Evolutionary conservation across 1,140 invertebrate genomes (phyloP), one percentile per base, ranked within the genome.

Genomic region (Lucilia cuprina): DNA sequence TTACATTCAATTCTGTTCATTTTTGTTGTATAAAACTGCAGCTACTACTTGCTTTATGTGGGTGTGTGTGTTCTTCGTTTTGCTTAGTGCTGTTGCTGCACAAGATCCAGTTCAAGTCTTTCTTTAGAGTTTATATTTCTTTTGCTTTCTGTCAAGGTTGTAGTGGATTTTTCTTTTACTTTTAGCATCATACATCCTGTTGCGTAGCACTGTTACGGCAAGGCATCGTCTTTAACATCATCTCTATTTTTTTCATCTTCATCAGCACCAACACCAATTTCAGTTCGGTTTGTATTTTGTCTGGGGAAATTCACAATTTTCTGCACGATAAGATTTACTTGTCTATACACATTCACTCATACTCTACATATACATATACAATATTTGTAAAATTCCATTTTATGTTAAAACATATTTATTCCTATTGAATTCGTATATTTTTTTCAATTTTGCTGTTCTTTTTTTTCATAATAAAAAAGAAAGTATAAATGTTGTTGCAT

Each of bases 281-380:
- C 34, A 9, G 49, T 65, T 41, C 78, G 34, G 55, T 19, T 82
- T 5, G 60, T 74, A 74, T 82, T 78, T 78, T 82, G 83, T 82
- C 78, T 84, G 78, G 83, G 83, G 83, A 82, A 84, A 84, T 84
- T 82, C 83, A 82, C 65, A 78, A 84, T 74, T 84, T 84, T 84
- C 41, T 82, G 78, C 83, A 84, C 78, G 83, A 78, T 74, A 84
- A 84, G 83, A 84, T 84, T 84, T 84, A 74, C 83, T 82, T 84
- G 78, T 74, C 83, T 82, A 74, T 60, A 70, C 65, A 70, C 14
- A 17, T n/a, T 14, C 55, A 17, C 55, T n/a, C 55, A 60, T 8
- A 60, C 14, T 60, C 55, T n/a, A n/a, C 25, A 30, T 30, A 30
- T 30, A 70, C 19, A 21, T 10, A 8, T 70, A 70, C 21, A 25